phyloP scores from a whole-genome alignment of 2,113 vertebrate genomes.

The Phainopepla nitens region DNA sequence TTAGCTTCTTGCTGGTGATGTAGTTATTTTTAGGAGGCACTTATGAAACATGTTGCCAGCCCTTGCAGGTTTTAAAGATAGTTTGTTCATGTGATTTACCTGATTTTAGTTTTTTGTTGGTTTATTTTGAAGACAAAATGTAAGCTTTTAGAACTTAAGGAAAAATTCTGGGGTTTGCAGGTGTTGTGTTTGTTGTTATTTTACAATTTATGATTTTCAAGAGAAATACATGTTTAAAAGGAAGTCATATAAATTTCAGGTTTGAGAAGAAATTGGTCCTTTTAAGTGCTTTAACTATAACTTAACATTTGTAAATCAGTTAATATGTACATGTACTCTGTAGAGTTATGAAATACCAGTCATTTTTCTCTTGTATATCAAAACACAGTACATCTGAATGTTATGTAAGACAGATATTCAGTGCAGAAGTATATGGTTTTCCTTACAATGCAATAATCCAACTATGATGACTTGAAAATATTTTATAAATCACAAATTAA shows the following conservation, averaged over 20 bases:
- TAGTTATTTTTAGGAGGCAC: not conserved
- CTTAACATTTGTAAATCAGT: not conserved
- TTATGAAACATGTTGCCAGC: not conserved
- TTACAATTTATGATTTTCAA: not conserved
- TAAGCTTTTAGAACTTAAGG: not conserved
- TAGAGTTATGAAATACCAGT: not conserved
- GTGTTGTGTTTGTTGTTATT: not conserved
- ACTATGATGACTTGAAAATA: not conserved
- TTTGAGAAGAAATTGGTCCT: not conserved
- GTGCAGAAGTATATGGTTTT: not conserved
- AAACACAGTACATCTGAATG: not conserved
- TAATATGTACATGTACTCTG: not conserved
- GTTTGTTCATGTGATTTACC: not conserved
- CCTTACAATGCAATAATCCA: not conserved
- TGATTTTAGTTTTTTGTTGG: not conserved
- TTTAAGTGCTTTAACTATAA: not conserved
- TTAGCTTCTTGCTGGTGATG: not conserved
- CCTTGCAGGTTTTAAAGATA: not conserved
- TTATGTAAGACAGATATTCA: not conserved
- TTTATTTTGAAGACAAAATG: not conserved
- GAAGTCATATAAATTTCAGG: not conserved
- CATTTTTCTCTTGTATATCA: not conserved
- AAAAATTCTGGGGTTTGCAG: not conserved
- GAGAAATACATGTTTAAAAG: not conserved
- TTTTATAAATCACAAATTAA: not conserved